These are phyloP conservation scores for Theonella swinhoei DNA, from an alignment of 37 sponge, comb jelly and placozoan species.

Conservation along the genomic window DNA sequence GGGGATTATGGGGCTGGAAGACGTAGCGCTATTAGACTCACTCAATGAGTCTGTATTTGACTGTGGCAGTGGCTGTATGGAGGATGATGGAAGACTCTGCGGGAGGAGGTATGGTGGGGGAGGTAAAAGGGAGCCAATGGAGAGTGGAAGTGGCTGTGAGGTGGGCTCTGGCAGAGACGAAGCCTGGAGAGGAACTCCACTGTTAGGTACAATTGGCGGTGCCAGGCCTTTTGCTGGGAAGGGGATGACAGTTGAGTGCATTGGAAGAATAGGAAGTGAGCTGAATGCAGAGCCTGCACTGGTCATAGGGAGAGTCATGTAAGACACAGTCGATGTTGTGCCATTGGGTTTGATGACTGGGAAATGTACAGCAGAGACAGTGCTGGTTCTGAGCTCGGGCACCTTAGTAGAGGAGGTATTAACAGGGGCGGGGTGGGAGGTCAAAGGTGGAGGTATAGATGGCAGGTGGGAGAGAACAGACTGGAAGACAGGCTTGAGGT, in stretches of 20 bases:
- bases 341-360: not conserved
- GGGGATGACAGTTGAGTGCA: not conserved
- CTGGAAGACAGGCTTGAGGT: not conserved
- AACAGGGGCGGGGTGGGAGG: not conserved
- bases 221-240: not conserved
- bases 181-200: not conserved
- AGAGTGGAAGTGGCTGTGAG: not conserved
- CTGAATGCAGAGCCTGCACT: not conserved
- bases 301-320: not conserved
- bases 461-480: not conserved
- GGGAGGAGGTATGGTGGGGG: constrained; percentile 1
- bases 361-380: not conserved
- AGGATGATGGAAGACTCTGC: not conserved
- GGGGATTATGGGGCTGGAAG: not conserved
- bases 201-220: not conserved
- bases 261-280: not conserved
- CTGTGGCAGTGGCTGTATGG: not conserved
- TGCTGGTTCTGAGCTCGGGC: not conserved
- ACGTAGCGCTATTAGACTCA: not conserved
- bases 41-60: not conserved
- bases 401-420: not conserved
- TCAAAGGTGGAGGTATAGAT: not conserved
- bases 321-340: not conserved
- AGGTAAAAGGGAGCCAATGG: not conserved
- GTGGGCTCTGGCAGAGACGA: not conserved